Evolutionary conservation across 2,113 vertebrate species (phyloP), one percentile per base, ranked within the genome.

Genomic region (Apaloderma vittatum): DNA sequence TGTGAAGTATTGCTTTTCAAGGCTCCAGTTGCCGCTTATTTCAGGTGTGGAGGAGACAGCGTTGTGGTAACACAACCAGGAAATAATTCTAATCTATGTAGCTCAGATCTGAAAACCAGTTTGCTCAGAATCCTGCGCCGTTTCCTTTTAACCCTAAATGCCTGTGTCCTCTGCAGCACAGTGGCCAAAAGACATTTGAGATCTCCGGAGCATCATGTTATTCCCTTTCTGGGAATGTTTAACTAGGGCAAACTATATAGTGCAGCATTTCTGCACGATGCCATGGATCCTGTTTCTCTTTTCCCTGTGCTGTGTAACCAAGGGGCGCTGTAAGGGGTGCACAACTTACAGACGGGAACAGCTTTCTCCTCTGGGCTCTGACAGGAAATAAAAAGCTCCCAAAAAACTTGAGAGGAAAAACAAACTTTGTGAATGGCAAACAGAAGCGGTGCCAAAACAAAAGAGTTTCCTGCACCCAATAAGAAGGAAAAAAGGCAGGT

Each of bases 181-280:
- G 76, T 12, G 58, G 45, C 45, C 55, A 57, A 48, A 40, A 95
- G 40, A 30, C 34, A 11, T 68, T 88, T 61, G 57, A 51, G 61
- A 81, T 37, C 63, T 91, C 80, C 49, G 22, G 21, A 77, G 85
- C 0, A 0, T 19, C 82, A 26, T 63, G 67, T 95, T 90, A 83
- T 74, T 93, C 74, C 86, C 92, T 94, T 97, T 96, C 95, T 94
- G 95, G 79, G 77, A 96, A 86, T 94, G 93, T 96, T 96, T 97
- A 97, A 92, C 93, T 76, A 89, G 86, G 73, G 80, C 65, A 87
- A 66, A 91, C 70, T 46, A 30, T 62, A 87, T 19, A 97, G 79
- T 82, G 91, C 70, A 58, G 94, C 80, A 85, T 93, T 97, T 94
- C 88, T 95, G 80, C 68, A 81, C 15, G 9, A 90, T 96, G 90